These are phyloP conservation scores for Phalangium opilio DNA, from an alignment of 2,888 invertebrate genomes.

Conservation along the genomic window DNA sequence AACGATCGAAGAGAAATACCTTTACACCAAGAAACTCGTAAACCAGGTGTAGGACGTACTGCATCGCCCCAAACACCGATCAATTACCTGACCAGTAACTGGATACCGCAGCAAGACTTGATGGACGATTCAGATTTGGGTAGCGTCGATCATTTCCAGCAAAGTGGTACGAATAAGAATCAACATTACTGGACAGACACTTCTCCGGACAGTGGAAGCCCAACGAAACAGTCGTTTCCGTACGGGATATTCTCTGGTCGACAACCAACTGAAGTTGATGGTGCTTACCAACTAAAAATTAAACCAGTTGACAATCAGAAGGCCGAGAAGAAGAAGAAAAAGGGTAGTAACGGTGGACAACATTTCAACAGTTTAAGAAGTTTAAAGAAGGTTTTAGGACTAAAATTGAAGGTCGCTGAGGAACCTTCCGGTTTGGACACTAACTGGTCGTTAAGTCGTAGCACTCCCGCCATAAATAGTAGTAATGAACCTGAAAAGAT, in stretches of 20 bases:
- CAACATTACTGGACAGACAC: slow-evolving; percentile 1
- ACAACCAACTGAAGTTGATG: slow-evolving; percentile 6
- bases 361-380: slow-evolving; percentile 40
- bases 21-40: background rate
- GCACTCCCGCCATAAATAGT: slow-evolving; percentile 58
- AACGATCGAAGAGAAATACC: slow-evolving; percentile 24
- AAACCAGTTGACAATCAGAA: too few relatives aligned
- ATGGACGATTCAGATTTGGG: slow-evolving; percentile 13
- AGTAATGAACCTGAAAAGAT: slow-evolving; percentile 27
- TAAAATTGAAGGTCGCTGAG: slow-evolving; percentile 6
- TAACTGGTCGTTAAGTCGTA: slow-evolving; percentile 68
- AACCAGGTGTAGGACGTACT: background rate
- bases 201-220: background rate
- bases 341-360: slow-evolving; percentile 10
- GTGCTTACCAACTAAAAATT: background rate
- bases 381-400: slow-evolving; percentile 28
- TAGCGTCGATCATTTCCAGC: slow-evolving; percentile 6
- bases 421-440: slow-evolving; percentile 34
- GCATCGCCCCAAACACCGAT: background rate
- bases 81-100: background rate
- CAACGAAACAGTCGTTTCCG: slow-evolving; percentile 13
- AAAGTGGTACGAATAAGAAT: slow-evolving; percentile 2
- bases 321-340: slow-evolving; percentile 10
- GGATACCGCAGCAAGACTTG: slow-evolving; percentile 16
- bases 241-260: slow-evolving; percentile 12